These are phyloP conservation scores for Petromus typicus DNA, from an alignment of 2,113 vertebrate genomes.

Conservation along the genomic window DNA sequence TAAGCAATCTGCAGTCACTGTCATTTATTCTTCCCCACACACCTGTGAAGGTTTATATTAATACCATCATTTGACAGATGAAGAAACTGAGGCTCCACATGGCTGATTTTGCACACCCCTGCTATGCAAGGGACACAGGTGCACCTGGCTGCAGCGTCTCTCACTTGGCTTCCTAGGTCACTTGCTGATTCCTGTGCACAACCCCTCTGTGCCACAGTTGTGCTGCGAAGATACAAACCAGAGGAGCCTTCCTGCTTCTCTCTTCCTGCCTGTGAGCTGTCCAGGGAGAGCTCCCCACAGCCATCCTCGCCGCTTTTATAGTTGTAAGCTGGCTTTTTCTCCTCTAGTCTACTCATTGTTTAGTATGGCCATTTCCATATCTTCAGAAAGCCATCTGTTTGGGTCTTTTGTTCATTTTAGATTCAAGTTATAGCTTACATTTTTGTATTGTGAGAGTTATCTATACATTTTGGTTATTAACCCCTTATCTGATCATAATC, in stretches of 20 bases:
- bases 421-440: neutral
- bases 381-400: neutral
- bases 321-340: neutral
- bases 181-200: neutral
- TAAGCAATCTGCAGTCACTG: neutral
- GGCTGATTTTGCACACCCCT: neutral
- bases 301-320: neutral
- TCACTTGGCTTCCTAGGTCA: neutral
- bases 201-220: neutral
- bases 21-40: slow-evolving; percentile 1
- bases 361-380: neutral
- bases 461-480: neutral
- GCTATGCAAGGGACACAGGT: neutral
- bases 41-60: neutral
- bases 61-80: neutral
- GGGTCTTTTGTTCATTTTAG: neutral
- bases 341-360: neutral
- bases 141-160: neutral
- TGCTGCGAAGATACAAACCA: neutral
- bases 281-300: neutral
- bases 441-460: neutral
- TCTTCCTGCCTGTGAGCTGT: neutral
- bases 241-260: neutral
- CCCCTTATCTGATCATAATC: neutral
- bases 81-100: neutral